Evolutionary conservation across 2,113 vertebrate genomes (phyloP).

Genomic region (Panthera tigris): DNA sequence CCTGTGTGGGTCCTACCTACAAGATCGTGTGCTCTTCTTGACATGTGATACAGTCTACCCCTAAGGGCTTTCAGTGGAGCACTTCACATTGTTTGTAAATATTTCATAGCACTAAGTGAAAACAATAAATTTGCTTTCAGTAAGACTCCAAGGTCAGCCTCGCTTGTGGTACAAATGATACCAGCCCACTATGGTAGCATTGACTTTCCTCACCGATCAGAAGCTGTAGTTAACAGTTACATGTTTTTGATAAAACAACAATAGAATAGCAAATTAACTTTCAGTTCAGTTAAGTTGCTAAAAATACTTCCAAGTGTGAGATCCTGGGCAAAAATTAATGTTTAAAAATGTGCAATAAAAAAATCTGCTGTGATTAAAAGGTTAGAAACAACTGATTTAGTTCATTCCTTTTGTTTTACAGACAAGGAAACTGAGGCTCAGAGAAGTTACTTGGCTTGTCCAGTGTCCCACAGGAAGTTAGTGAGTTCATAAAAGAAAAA

Average conservation of each 20-base stretch:
- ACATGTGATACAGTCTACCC: neutral
- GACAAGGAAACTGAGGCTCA: conserved; percentile 60
- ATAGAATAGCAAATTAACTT: conserved; percentile 16
- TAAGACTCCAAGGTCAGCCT: neutral
- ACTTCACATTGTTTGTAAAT: neutral
- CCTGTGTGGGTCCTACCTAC: neutral
- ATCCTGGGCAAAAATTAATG: conserved; percentile 10
- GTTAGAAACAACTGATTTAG: conserved; percentile 56
- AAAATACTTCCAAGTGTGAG: conserved; percentile 42
- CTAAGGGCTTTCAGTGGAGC: neutral
- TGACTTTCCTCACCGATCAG: neutral
- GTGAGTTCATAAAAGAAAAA: conserved; percentile 58
- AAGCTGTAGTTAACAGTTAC: conserved; percentile 6
- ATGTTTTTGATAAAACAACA: neutral
- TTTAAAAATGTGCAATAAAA: conserved; percentile 26
- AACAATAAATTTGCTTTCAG: neutral
- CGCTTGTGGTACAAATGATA: neutral
- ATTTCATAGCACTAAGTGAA: neutral
- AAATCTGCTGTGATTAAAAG: conserved; percentile 27
- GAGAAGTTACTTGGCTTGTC: conserved; percentile 63
- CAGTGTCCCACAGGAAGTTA: conserved; percentile 61
- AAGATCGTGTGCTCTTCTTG: neutral
- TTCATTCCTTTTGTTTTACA: conserved; percentile 62
- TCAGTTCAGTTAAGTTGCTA: neutral
- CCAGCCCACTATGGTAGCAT: neutral